Percentiles rank a stretch among this genome's conserved stretches.
Conservation (phyloP, 1,140 invertebrate species). For the Thaumatotibia leucotreta region DNA sequence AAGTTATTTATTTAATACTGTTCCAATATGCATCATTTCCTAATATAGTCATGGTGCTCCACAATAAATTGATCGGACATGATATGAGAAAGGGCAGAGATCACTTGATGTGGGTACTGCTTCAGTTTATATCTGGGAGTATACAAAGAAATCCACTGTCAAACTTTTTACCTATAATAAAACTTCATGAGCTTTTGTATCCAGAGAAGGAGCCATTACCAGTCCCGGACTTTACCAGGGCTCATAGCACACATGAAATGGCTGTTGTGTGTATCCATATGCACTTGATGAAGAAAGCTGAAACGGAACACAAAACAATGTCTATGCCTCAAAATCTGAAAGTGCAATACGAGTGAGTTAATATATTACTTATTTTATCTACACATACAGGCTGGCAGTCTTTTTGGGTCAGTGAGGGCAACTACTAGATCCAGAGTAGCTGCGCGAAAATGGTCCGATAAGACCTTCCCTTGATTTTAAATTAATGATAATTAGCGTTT, state of each 20-base stretch:
- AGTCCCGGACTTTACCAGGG: constrained; percentile 91
- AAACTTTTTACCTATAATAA: constrained; percentile 94
- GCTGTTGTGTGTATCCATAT: constrained; percentile 98
- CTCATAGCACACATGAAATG: constrained; percentile 93
- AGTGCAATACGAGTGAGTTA: constrained; percentile 87
- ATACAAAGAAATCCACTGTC: constrained; percentile 95
- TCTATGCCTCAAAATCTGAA: constrained; percentile 90
- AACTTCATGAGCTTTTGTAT: constrained; percentile 94
- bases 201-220: constrained; percentile 93
- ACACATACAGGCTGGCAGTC: no score
- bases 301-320: constrained; percentile 87
- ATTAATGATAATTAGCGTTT: no score
- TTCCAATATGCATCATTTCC: constrained; percentile 96
- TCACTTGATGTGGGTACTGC: constrained; percentile 97
- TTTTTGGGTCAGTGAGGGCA: no score
- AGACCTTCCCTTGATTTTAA: no score
- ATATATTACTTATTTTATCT: constrained; percentile 15
- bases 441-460: no score
- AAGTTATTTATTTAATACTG: constrained; percentile 96
- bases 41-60: constrained; percentile 92
- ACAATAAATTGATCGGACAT: constrained; percentile 88
- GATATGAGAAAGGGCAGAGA: constrained; percentile 93
- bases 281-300: constrained; percentile 95
- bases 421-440: no score
- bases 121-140: constrained; percentile 97